These are phyloP conservation scores for Meles meles DNA, from an alignment of 2,113 vertebrate genomes.

Conservation along the genomic window DNA sequence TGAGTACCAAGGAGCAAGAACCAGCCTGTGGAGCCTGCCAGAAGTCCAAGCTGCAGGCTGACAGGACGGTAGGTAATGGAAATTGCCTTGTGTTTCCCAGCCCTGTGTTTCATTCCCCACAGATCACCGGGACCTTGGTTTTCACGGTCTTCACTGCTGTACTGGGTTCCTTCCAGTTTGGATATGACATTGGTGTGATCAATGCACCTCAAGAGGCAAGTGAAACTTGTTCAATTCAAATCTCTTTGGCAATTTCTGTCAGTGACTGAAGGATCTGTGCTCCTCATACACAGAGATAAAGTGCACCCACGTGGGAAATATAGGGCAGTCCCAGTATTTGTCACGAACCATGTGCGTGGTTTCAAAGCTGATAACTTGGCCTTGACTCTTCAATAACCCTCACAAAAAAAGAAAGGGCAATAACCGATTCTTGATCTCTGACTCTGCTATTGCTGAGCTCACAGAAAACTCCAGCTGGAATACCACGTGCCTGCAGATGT, in stretches of 20 bases:
- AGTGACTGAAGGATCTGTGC: background rate
- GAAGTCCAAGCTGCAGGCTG: background rate
- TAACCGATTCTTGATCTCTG: conserved; percentile 44
- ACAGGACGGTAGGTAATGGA: background rate
- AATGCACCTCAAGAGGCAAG: conserved; percentile 95
- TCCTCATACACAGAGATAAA: background rate
- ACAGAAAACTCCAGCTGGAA: conserved; percentile 29
- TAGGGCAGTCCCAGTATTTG: no score
- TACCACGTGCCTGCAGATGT: background rate
- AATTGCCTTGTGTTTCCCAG: background rate
- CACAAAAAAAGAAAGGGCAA: background rate
- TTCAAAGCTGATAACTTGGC: conserved; percentile 29
- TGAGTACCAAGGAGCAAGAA: background rate
- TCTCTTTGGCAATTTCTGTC: background rate
- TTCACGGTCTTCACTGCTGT: conserved; percentile 89
- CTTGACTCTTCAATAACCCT: conserved; percentile 35
- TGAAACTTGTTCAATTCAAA: background rate
- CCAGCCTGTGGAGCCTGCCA: background rate
- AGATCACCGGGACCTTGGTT: conserved; percentile 88
- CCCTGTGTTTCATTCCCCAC: conserved; percentile 73
- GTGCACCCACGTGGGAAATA: background rate
- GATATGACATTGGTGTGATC: conserved; percentile 95
- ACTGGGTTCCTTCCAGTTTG: conserved; percentile 94
- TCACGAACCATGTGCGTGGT: background rate
- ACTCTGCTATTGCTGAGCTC: conserved; percentile 40